These are phyloP conservation scores for Channa maculata DNA, from an alignment of 2,113 vertebrate genomes.

Conservation along the genomic window DNA sequence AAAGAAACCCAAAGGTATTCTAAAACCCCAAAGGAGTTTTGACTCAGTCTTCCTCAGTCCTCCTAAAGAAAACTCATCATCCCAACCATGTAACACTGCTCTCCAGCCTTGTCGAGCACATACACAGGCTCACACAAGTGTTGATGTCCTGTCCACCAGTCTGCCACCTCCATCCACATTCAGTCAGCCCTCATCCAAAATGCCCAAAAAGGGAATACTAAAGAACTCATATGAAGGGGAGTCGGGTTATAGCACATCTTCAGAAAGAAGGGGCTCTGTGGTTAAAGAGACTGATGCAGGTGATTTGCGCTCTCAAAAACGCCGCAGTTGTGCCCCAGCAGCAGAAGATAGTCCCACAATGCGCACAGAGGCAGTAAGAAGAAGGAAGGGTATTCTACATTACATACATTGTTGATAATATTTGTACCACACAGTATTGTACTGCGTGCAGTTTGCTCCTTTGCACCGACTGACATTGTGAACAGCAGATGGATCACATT, in stretches of 20 bases:
- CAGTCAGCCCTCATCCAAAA: constrained; percentile 77
- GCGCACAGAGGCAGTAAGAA: constrained; percentile 69
- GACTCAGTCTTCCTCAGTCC: constrained; percentile 75
- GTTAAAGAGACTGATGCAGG: constrained; percentile 23
- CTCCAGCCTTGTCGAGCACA: constrained; percentile 42
- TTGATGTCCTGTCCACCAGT: constrained; percentile 44
- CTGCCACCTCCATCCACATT: constrained; percentile 55
- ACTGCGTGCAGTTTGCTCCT: constrained; percentile 49
- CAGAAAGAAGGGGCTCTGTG: constrained; percentile 55
- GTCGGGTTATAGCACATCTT: constrained; percentile 68
- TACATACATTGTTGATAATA: constrained; percentile 1
- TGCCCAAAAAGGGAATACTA: constrained; percentile 86
- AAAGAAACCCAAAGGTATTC: constrained; percentile 84
- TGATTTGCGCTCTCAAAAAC: constrained; percentile 31
- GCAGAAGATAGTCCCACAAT: constrained; percentile 55
- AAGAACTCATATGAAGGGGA: constrained; percentile 79
- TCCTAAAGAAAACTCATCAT: constrained; percentile 47
- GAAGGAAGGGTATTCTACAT: constrained; percentile 82
- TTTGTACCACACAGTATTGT: constrained; percentile 48
- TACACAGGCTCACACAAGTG: constrained; percentile 20
- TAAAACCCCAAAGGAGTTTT: constrained; percentile 84
- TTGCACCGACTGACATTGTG: constrained; percentile 53
- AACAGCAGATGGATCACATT: constrained; percentile 36
- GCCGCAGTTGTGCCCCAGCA: constrained; percentile 19
- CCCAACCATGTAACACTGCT: constrained; percentile 33